Evolutionary conservation across 37 sponge, comb jelly and placozoan genomes (phyloP).

Genomic region (Chondrosia reniformis): DNA sequence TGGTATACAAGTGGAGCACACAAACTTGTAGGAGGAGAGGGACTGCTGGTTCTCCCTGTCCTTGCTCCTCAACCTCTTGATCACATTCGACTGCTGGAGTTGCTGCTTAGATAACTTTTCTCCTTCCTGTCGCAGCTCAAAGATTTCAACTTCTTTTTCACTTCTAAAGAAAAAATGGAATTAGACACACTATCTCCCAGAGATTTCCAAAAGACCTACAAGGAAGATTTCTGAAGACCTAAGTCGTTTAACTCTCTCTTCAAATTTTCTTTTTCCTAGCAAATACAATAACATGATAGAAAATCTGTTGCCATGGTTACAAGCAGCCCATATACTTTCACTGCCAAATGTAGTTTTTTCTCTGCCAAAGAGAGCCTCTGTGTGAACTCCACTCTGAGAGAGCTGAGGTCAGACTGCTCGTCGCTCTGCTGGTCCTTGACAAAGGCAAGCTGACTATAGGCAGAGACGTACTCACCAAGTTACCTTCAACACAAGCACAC

Average conservation of each 20-base stretch:
- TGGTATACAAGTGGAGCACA: neutral
- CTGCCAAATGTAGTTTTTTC: conserved; percentile 67
- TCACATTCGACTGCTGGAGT: conserved; percentile 71
- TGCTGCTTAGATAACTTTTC: conserved; percentile 86
- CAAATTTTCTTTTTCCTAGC: conserved; percentile 73
- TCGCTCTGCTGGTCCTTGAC: conserved; percentile 6
- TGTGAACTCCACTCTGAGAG: conserved; percentile 67
- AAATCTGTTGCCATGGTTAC: too few species aligned
- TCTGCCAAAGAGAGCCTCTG: conserved; percentile 48
- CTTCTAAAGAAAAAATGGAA: neutral
- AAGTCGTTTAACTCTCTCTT: conserved; percentile 57
- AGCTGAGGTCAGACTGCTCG: conserved; percentile 28
- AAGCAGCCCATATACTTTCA: conserved; percentile 53
- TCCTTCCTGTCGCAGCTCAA: conserved; percentile 81
- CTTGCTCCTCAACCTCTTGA: conserved; percentile 88
- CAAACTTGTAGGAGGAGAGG: conserved; percentile 48
- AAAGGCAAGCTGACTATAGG: conserved; percentile 41
- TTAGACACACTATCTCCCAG: too few species aligned
- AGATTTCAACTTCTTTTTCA: conserved; percentile 72
- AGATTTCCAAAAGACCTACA: neutral
- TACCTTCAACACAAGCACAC: neutral
- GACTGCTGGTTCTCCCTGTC: conserved; percentile 79
- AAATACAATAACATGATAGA: neutral
- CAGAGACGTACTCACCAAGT: too few species aligned
- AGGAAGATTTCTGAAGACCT: neutral